Evolutionary conservation across 2,113 vertebrate genomes (phyloP), one percentile per base, ranked within the genome.

Genomic region (Prunella fulvescens): DNA sequence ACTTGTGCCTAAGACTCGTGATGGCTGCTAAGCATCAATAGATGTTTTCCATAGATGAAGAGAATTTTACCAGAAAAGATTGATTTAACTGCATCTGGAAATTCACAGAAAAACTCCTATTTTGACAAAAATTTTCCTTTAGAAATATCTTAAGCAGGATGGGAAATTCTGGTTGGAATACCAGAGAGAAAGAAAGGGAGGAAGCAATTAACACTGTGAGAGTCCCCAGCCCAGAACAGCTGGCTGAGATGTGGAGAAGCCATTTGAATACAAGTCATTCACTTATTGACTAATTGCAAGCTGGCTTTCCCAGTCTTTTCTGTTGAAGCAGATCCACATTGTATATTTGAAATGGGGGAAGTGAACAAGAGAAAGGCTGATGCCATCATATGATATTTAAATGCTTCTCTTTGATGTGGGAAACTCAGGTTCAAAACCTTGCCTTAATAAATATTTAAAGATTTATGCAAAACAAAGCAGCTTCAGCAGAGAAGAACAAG

Each of bases 371-470:
- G 78, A 71, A 76, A 67, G 65, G 18, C 62, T 86, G 64, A 54
- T 93, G 77, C 69, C 71, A 70, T 73, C 39, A 47, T 73, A 29
- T 1, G 14, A n/a, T 92, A 82, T 80, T 88, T 90, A 93, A 88
- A 86, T 29, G 5, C 50, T 91, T 19, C 26, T 57, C 57, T 88
- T 93, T 93, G 58, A 95, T 85, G 74, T 80, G 88, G 74, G 74
- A 94, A 90, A 47, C 17, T 76, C 74, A 58, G 74, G 79, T 95
- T 95, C 79, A 93, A 80, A 95, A 92, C 66, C 50, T 86, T 69
- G 70, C 81, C 53, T 85, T 80, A 67, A 82, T 79, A 94, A 96
- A 94, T 94, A 85, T 76, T 95, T 91, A 44, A 94, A 89, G 56
- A 51, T 44, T 44, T 92, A 82, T 65, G 57, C 85, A 80, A 85